Conservation (phyloP, 2,113 vertebrate genomes). For the Peromyscus polionotus region DNA sequence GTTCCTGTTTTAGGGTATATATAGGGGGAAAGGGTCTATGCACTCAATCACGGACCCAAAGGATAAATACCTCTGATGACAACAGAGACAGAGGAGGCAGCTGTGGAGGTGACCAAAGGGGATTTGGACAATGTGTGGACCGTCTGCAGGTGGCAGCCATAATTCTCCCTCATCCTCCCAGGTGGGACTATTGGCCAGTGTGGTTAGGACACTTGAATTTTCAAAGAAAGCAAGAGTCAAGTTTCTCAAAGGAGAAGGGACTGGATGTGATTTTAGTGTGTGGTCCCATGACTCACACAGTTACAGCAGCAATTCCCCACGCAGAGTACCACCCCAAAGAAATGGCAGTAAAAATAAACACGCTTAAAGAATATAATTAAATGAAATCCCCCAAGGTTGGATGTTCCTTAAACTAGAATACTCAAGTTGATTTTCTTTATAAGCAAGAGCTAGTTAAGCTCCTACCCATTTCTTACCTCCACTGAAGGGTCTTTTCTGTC, state of each 20-base stretch:
- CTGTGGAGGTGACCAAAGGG: background rate
- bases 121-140: background rate
- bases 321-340: constrained; percentile 80
- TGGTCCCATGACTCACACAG: constrained; percentile 64
- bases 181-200: background rate
- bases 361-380: constrained; percentile 71
- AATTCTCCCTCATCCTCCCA: background rate
- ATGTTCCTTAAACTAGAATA: constrained; percentile 75
- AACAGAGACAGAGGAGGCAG: background rate
- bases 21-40: background rate
- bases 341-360: constrained; percentile 79
- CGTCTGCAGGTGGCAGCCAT: background rate
- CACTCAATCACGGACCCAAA: constrained; percentile 11
- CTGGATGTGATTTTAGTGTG: constrained; percentile 52
- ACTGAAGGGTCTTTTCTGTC: background rate
- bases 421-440: constrained; percentile 72
- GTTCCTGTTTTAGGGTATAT: background rate
- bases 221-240: constrained; percentile 35
- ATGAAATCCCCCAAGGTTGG: constrained; percentile 70
- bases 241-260: constrained; percentile 22
- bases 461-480: background rate
- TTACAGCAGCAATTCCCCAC: constrained; percentile 83
- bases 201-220: background rate
- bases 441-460: background rate
- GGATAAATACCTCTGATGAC: background rate